phyloP scores from a whole-genome alignment of 2,113 vertebrate genomes.

The Rallus limicola region DNA sequence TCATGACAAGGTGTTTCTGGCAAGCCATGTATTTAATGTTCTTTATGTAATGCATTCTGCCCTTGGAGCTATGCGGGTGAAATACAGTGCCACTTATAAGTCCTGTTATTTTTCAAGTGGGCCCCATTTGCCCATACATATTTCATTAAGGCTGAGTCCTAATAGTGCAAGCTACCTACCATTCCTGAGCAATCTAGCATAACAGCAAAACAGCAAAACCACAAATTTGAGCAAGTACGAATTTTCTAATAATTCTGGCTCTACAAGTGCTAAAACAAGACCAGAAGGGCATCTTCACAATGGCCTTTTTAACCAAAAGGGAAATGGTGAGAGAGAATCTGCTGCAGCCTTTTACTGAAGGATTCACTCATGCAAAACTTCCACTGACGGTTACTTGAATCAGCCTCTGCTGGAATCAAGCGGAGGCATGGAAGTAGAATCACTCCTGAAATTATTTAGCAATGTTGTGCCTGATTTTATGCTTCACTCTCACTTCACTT shows the following conservation, averaged over 20 bases:
- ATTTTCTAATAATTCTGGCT: background rate
- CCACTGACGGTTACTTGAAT: background rate
- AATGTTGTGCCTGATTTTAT: background rate
- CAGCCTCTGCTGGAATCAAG: background rate
- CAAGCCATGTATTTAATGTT: background rate
- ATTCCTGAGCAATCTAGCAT: constrained; percentile 39
- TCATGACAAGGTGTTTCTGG: background rate
- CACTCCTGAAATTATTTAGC: background rate
- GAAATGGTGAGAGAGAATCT: background rate
- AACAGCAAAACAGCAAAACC: background rate
- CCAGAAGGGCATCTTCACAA: background rate
- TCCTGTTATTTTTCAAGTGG: constrained; percentile 26
- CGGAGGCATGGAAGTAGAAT: background rate
- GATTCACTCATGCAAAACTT: background rate
- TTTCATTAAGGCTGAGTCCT: constrained; percentile 61
- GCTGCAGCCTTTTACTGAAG: background rate
- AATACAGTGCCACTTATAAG: background rate
- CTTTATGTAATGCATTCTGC: background rate
- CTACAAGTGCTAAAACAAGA: background rate
- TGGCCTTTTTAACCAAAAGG: background rate
- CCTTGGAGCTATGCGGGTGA: background rate
- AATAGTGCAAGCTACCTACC: constrained; percentile 42
- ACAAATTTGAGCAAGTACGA: background rate
- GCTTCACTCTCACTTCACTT: background rate
- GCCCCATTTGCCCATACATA: background rate